Conservation (phyloP, 2,113 vertebrate species). For the human (Homo sapiens) region GRCh38 chr1:35613501-35614000, state of each 20-base stretch:
- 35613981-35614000: neutral
- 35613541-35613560: neutral
- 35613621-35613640: neutral
- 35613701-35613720: neutral
- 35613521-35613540: neutral
- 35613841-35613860: neutral
- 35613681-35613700: constrained; percentile 43
- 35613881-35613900: neutral
- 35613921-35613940: neutral
- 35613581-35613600: neutral
- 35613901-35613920: neutral
- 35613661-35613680: neutral
- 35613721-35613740: constrained; percentile 25
- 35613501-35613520: too few species aligned
- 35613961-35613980: neutral
- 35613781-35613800: constrained; percentile 43
- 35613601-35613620: neutral
- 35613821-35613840: constrained; percentile 19
- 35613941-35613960: neutral
- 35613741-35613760: neutral
- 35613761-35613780: constrained; percentile 12
- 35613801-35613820: constrained; percentile 31
- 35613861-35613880: neutral
- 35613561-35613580: neutral
- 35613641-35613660: neutral